phyloP scores from a whole-genome alignment of 2,888 invertebrate species.

The Tillus elongatus region DNA sequence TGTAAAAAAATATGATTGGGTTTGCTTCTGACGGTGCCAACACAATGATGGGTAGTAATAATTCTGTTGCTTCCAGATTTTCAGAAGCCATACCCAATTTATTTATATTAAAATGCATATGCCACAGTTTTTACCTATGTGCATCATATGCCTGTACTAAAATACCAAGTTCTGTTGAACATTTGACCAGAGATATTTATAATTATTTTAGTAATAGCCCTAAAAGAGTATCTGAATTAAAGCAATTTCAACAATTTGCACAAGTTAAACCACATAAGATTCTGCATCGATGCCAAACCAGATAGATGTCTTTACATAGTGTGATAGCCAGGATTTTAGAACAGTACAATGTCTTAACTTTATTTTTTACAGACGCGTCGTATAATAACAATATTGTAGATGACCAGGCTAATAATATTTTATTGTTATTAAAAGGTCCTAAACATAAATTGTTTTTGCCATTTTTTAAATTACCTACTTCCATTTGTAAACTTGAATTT shows the following conservation, averaged over 20 bases:
- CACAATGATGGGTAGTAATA: slow-evolving; percentile 4
- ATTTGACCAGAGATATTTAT: background rate
- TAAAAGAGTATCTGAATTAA: background rate
- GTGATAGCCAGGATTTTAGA: slow-evolving; percentile 5
- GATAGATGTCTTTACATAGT: slow-evolving; percentile 7
- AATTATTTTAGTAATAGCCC: background rate
- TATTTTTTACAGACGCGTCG: slow-evolving; percentile 6
- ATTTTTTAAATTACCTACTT: slow-evolving; percentile 5
- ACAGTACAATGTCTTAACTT: slow-evolving; percentile 7
- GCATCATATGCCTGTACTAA: slow-evolving; percentile 1
- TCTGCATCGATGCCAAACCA: slow-evolving; percentile 6
- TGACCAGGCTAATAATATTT: slow-evolving; percentile 6
- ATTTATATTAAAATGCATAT: background rate
- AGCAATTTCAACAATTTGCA: background rate
- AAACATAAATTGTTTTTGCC: slow-evolving; percentile 8
- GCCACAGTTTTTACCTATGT: background rate
- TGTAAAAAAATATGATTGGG: background rate
- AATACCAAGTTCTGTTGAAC: background rate
- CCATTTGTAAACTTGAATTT: slow-evolving; percentile 5
- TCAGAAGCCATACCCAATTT: background rate
- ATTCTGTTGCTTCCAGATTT: slow-evolving; percentile 7
- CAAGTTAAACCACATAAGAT: background rate
- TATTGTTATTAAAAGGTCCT: slow-evolving; percentile 2
- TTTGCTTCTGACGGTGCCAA: slow-evolving; percentile 6
- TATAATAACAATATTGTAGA: slow-evolving; percentile 5